Conservation (phyloP, 2,797 vertebrate species). For the Spinus olivaceus region DNA sequence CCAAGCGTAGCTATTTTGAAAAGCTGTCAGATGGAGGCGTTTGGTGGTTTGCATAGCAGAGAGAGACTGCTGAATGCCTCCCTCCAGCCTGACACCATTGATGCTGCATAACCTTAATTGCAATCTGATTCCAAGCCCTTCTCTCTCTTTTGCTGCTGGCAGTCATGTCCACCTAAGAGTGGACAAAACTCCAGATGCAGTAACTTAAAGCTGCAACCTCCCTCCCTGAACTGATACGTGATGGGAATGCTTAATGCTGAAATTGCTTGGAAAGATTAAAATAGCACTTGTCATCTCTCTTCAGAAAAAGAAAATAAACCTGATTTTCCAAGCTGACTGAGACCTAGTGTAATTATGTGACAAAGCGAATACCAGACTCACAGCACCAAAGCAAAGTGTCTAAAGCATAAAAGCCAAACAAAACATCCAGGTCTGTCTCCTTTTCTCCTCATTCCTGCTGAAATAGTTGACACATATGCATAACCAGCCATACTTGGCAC, state of each 20-base stretch:
- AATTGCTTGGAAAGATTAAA: slow-evolving; percentile 55
- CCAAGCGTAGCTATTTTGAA: slow-evolving; percentile 59
- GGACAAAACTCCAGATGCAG: slow-evolving; percentile 48
- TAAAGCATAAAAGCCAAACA: slow-evolving; percentile 17
- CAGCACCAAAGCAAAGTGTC: background rate
- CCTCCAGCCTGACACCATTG: background rate
- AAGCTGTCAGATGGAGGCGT: slow-evolving; percentile 48
- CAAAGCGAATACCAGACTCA: background rate
- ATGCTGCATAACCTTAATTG: background rate
- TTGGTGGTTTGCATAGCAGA: slow-evolving; percentile 34
- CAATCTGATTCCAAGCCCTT: background rate
- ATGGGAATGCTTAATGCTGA: background rate
- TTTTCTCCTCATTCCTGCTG: background rate
- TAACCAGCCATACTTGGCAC: background rate
- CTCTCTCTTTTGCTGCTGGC: background rate
- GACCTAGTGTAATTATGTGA: background rate
- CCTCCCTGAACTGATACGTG: background rate
- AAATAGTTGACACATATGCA: background rate
- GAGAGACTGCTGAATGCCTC: background rate
- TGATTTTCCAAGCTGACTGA: background rate
- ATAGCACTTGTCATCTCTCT: slow-evolving; percentile 16
- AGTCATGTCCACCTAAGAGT: background rate
- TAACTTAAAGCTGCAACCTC: background rate
- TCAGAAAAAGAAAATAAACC: slow-evolving; percentile 34
- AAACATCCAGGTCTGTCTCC: background rate